Percentiles rank a stretch among this genome's conserved stretches.
phyloP scores from a whole-genome alignment of 2,797 vertebrate genomes.

The Paramormyrops hopkinsi region DNA sequence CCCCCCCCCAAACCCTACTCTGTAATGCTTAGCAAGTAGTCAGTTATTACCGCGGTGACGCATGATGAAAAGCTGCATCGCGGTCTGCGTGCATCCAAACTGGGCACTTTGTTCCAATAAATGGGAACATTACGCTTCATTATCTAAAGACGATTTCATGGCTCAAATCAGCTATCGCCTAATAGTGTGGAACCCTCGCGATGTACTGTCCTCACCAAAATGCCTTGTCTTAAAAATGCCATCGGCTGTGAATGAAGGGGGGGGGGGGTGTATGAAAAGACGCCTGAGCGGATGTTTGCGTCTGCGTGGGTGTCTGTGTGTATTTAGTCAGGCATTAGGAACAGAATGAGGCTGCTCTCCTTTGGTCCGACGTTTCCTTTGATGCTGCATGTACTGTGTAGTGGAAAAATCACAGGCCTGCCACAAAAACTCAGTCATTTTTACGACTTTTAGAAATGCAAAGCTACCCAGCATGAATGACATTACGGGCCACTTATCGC shows the following conservation, averaged over 20 bases:
- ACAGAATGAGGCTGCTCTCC: background rate
- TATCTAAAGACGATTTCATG: slow-evolving; percentile 17
- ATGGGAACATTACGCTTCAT: slow-evolving; percentile 14
- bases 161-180: background rate
- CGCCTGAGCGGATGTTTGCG: slow-evolving; percentile 3
- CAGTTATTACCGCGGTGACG: slow-evolving; percentile 30
- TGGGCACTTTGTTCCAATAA: slow-evolving; percentile 17
- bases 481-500: background rate
- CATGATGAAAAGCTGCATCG: slow-evolving; percentile 31
- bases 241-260: background rate
- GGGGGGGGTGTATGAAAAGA: background rate
- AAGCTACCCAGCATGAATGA: background rate
- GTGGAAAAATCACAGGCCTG: background rate
- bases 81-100: background rate
- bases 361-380: background rate
- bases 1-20: slow-evolving; percentile 11
- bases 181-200: background rate
- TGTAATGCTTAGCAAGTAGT: slow-evolving; percentile 15
- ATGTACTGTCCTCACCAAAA: background rate
- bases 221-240: background rate
- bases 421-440: background rate
- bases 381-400: background rate
- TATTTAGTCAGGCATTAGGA: slow-evolving; percentile 8
- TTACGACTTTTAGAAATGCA: background rate
- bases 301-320: background rate